These are phyloP conservation scores for Enteromius trimaculatus DNA, from an alignment of 2,797 vertebrate species.

Conservation along the genomic window DNA sequence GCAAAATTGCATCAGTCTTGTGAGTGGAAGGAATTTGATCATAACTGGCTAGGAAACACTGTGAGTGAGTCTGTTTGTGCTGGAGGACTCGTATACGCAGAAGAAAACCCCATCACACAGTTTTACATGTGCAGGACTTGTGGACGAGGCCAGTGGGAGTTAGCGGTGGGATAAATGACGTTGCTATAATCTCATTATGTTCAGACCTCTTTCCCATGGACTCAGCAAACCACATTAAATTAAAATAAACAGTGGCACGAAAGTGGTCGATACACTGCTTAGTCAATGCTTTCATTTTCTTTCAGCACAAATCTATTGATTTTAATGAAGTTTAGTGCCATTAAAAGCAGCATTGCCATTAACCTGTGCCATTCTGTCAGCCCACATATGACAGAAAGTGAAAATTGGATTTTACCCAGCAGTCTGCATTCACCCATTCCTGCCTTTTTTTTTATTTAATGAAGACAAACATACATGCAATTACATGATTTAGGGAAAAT, in stretches of 20 bases:
- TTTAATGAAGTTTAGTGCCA: constrained; percentile 33
- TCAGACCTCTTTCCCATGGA: constrained; percentile 12
- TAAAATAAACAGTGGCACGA: constrained; percentile 21
- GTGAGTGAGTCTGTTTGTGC: background rate
- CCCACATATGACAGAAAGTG: constrained; percentile 29
- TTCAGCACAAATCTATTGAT: constrained; percentile 45
- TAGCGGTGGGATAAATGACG: constrained; percentile 21
- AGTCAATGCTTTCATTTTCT: constrained; percentile 42
- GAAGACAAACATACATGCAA: background rate
- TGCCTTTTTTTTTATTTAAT: background rate
- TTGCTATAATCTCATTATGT: constrained; percentile 46
- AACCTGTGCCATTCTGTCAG: constrained; percentile 36
- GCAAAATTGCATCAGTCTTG: constrained; percentile 45
- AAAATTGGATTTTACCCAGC: constrained; percentile 21
- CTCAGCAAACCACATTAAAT: constrained; percentile 29
- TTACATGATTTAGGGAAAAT: background rate
- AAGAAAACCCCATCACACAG: background rate
- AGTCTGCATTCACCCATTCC: background rate
- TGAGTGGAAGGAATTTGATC: constrained; percentile 20
- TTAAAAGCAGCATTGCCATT: constrained; percentile 44
- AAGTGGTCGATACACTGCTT: constrained; percentile 20
- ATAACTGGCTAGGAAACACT: background rate
- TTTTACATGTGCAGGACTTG: background rate
- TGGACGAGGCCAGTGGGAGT: constrained; percentile 23
- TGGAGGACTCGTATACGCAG: background rate